Evolutionary conservation across 2,888 invertebrate genomes (phyloP).

Genomic region (Xanthorhoe spadicearia): DNA sequence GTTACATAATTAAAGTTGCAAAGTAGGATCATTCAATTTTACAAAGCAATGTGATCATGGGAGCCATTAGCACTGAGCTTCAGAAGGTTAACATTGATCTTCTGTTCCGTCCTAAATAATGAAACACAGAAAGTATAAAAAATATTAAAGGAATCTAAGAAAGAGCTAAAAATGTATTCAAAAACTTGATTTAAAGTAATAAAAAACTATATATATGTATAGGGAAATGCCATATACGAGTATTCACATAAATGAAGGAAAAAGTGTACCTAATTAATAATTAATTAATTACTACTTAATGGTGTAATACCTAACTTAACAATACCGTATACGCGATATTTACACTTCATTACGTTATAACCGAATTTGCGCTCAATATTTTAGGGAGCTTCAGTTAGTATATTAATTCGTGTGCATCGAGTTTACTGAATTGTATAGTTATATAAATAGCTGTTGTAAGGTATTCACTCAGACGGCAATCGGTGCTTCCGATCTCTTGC

Average conservation of each 20-base stretch:
- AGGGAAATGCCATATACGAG: too few species aligned
- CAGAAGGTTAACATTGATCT: too few species aligned
- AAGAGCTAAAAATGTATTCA: too few species aligned
- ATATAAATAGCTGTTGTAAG: constrained; percentile 21
- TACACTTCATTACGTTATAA: constrained; percentile 12
- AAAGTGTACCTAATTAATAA: too few species aligned
- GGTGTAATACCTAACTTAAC: too few species aligned
- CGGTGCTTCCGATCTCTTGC: constrained; percentile 22
- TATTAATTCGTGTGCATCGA: constrained; percentile 25
- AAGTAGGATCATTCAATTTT: constrained; percentile 16
- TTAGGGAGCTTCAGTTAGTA: constrained; percentile 15
- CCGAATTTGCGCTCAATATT: constrained; percentile 3
- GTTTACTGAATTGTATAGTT: constrained; percentile 28
- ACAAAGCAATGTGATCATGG: neutral
- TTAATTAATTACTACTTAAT: too few species aligned
- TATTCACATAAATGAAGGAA: too few species aligned
- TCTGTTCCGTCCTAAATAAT: too few species aligned
- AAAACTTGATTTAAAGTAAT: too few species aligned
- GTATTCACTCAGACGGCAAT: constrained; percentile 28
- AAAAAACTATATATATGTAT: too few species aligned
- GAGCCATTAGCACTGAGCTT: neutral
- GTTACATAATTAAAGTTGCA: constrained; percentile 30
- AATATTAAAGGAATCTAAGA: too few species aligned
- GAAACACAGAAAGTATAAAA: too few species aligned
- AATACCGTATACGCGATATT: neutral